phyloP scores from a whole-genome alignment of 2,888 invertebrate genomes.

The Agonopterix arenella region DNA sequence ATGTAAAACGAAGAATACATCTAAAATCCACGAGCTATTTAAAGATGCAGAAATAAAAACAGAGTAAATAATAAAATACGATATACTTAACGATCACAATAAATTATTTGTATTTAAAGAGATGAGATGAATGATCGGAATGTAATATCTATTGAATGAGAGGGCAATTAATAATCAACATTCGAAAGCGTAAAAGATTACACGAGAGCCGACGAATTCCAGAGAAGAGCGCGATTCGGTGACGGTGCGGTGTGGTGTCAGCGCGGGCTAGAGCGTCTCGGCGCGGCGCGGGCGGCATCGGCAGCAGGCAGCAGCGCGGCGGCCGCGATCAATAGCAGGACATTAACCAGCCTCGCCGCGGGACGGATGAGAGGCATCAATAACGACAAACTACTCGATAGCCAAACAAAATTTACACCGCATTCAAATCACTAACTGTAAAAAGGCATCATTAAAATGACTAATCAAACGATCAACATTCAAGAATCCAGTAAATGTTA shows the following conservation, averaged over 20 bases:
- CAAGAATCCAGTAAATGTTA: constrained; percentile 65
- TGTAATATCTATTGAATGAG: constrained; percentile 58
- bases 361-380: constrained; percentile 46
- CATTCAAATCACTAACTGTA: constrained; percentile 65
- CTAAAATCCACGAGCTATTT: too few relatives aligned
- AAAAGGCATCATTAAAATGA: constrained; percentile 62
- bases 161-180: constrained; percentile 66
- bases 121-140: constrained; percentile 51
- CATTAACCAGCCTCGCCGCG: constrained; percentile 36
- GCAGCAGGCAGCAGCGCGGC: constrained; percentile 1
- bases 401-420: constrained; percentile 57
- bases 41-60: too few relatives aligned
- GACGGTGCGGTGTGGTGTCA: neutral
- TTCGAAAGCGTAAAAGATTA: constrained; percentile 69
- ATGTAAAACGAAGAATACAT: too few relatives aligned
- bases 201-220: constrained; percentile 59
- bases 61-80: constrained; percentile 7
- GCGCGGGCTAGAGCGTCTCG: constrained; percentile 22
- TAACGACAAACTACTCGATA: constrained; percentile 40
- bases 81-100: constrained; percentile 8
- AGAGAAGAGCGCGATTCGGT: constrained; percentile 26
- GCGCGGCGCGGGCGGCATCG: constrained; percentile 1
- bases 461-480: constrained; percentile 65
- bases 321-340: constrained; percentile 36
- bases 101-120: constrained; percentile 34